Evolutionary conservation across 2,888 invertebrate genomes (phyloP).

Genomic region (Eupithecia tripunctaria): DNA sequence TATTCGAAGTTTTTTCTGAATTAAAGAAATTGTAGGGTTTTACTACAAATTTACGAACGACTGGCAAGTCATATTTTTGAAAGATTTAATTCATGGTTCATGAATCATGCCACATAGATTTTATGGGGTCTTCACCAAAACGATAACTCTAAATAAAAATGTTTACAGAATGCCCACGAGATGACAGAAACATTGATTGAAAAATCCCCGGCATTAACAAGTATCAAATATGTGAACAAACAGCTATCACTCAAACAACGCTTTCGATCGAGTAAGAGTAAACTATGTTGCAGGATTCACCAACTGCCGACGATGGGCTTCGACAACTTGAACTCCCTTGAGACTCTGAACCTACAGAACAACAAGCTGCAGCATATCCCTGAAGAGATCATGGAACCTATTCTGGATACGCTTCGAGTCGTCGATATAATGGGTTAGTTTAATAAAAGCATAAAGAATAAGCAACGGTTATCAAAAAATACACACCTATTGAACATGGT

Average conservation of each 20-base stretch:
- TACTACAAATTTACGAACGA: background rate
- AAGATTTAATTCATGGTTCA: background rate
- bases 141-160: background rate
- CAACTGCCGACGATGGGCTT: slow-evolving; percentile 92
- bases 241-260: background rate
- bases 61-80: background rate
- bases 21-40: background rate
- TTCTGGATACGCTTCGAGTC: slow-evolving; percentile 93
- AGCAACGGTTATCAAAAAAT: background rate
- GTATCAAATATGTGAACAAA: slow-evolving; percentile 2
- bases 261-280: background rate
- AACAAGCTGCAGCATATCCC: slow-evolving; percentile 93
- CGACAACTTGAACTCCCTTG: slow-evolving; percentile 94
- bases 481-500: background rate
- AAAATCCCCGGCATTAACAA: background rate
- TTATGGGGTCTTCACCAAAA: background rate
- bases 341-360: slow-evolving; percentile 94
- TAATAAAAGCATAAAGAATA: background rate
- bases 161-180: background rate
- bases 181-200: background rate
- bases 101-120: background rate
- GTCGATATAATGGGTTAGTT: slow-evolving; percentile 93
- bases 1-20: background rate
- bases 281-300: slow-evolving; percentile 87
- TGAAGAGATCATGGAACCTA: slow-evolving; percentile 94